Percentiles rank a stretch among this genome's conserved stretches.
phyloP scores from a whole-genome alignment of 2,888 invertebrate genomes.

The Galerucella nymphaeae region DNA sequence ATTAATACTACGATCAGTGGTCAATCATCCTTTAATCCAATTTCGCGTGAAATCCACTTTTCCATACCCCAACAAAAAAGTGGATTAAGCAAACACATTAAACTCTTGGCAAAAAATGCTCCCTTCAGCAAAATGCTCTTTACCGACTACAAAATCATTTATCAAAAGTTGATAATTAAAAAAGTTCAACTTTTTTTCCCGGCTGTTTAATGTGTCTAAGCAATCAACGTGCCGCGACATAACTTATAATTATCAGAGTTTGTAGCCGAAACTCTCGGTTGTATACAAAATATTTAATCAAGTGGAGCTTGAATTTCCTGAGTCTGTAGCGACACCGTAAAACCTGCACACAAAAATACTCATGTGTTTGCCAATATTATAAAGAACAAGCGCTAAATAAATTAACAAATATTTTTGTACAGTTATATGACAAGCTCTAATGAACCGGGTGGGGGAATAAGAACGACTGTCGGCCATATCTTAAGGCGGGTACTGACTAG shows the following conservation, averaged over 20 bases:
- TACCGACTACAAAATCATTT: constrained; percentile 28
- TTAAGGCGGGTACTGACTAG: no score
- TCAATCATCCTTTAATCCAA: not conserved
- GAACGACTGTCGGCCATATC: no score
- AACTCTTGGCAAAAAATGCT: constrained; percentile 20
- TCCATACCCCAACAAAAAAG: constrained; percentile 14
- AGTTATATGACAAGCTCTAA: not conserved
- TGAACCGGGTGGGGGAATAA: no score
- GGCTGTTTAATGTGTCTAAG: constrained; percentile 38
- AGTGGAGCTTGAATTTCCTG: constrained; percentile 31
- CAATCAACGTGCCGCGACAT: constrained; percentile 41
- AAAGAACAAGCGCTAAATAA: not conserved
- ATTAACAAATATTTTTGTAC: not conserved
- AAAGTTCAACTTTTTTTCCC: constrained; percentile 36
- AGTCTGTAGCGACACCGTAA: not conserved
- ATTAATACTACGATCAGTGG: not conserved
- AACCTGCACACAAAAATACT: not conserved
- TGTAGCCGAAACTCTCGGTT: constrained; percentile 31
- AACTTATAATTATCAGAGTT: constrained; percentile 39
- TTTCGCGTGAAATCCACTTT: not conserved
- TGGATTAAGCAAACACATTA: constrained; percentile 24
- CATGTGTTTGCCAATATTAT: not conserved
- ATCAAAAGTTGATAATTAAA: constrained; percentile 39
- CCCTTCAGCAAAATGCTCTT: constrained; percentile 16
- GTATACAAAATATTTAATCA: constrained; percentile 40